phyloP scores from a whole-genome alignment of 2,888 invertebrate species.

The Parnassius glacialis region DNA sequence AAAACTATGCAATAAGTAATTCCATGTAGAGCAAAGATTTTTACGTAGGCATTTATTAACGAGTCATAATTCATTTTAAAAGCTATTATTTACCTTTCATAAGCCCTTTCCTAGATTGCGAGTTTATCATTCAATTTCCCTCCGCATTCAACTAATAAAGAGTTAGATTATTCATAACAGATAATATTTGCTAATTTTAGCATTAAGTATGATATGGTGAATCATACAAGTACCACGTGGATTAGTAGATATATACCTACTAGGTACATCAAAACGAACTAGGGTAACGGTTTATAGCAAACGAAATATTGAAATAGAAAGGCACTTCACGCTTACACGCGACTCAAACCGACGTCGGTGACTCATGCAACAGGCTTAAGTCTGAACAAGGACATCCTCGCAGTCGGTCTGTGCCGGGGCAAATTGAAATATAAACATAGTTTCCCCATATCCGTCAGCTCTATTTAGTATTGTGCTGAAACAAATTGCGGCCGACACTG shows the following conservation, averaged over 20 bases:
- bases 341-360: constrained; percentile 60
- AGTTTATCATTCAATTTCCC: too few species aligned
- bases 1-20: too few species aligned
- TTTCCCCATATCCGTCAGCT: constrained; percentile 75
- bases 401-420: constrained; percentile 53
- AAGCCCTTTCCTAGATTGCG: too few species aligned
- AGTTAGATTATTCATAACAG: not conserved
- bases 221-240: constrained; percentile 3
- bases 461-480: constrained; percentile 75
- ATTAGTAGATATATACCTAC: not conserved
- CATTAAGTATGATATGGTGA: not conserved
- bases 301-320: constrained; percentile 30
- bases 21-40: too few species aligned
- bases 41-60: too few species aligned
- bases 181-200: not conserved
- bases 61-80: too few species aligned
- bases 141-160: too few species aligned
- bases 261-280: constrained; percentile 18
- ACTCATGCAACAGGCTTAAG: constrained; percentile 57
- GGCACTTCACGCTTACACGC: constrained; percentile 53
- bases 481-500: constrained; percentile 72
- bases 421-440: constrained; percentile 73
- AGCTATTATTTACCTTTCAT: too few species aligned
- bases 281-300: constrained; percentile 33
- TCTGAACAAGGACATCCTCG: constrained; percentile 72